Evolutionary conservation across 2,113 vertebrate genomes (phyloP).

Genomic region (Chaetops frenatus): DNA sequence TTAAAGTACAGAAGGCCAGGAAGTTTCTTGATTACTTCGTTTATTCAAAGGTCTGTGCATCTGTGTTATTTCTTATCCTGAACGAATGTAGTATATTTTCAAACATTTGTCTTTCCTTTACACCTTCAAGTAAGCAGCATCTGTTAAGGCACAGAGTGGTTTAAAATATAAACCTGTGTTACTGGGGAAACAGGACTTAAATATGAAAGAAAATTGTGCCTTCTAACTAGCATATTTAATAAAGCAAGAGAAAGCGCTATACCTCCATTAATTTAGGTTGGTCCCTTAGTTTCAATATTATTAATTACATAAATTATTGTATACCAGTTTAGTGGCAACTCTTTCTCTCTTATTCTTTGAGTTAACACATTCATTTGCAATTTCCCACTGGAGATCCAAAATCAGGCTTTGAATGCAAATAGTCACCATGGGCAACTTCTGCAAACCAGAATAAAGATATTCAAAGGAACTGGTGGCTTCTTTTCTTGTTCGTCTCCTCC

Average conservation of each 20-base stretch:
- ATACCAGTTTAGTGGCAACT: neutral
- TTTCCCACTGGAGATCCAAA: neutral
- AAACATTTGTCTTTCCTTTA: neutral
- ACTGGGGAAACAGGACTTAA: neutral
- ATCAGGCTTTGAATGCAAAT: neutral
- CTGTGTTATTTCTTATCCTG: neutral
- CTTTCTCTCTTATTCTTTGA: constrained; percentile 3
- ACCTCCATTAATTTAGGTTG: constrained; percentile 50
- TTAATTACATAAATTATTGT: constrained; percentile 63
- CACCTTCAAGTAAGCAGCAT: neutral
- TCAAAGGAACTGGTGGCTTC: neutral
- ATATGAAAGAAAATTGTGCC: constrained; percentile 9
- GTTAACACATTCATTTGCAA: constrained; percentile 52
- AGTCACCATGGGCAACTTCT: neutral
- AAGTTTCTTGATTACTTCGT: neutral
- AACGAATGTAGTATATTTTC: neutral
- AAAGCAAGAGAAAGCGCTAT: constrained; percentile 23
- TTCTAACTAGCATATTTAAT: constrained; percentile 44
- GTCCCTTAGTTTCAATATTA: constrained; percentile 54
- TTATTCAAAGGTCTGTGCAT: neutral
- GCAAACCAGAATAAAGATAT: neutral
- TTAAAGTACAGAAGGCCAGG: neutral
- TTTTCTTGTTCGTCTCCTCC: neutral
- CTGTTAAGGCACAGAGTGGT: neutral
- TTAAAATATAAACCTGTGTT: neutral